These are phyloP conservation scores for Drosophila nannoptera DNA, from an alignment of 1,140 invertebrate species.

Conservation along the genomic window DNA sequence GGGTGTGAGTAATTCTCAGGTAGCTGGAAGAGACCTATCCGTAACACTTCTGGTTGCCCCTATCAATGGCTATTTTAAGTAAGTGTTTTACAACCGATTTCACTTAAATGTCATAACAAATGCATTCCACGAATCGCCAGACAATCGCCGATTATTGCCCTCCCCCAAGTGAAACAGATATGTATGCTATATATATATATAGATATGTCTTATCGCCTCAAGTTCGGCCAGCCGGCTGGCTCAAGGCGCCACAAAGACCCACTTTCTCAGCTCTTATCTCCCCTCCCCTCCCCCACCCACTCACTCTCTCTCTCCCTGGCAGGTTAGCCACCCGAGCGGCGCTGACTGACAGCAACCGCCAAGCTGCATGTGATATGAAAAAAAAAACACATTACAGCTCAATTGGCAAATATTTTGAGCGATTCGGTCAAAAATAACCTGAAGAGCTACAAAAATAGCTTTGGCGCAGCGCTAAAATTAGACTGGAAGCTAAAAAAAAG, in stretches of 20 bases:
- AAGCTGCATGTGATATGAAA: conserved; percentile 10
- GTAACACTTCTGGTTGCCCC: conserved; percentile 9
- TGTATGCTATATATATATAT: not conserved
- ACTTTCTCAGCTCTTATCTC: conserved; percentile 17
- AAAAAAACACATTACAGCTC: not conserved
- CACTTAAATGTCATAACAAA: conserved; percentile 23
- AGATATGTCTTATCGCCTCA: conserved; percentile 21
- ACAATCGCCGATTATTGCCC: conserved; percentile 6
- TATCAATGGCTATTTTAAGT: not conserved
- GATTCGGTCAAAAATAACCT: conserved; percentile 41
- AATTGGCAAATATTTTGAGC: not conserved
- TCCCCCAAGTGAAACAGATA: not conserved
- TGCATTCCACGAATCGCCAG: conserved; percentile 20
- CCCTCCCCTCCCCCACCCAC: too few relatives aligned
- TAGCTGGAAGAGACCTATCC: not conserved
- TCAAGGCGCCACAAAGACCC: conserved; percentile 27
- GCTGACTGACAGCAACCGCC: not conserved
- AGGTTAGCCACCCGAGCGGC: conserved; percentile 26
- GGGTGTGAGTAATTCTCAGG: not conserved
- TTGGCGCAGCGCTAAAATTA: conserved; percentile 49
- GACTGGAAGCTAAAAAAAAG: conserved; percentile 5
- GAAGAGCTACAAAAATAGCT: conserved; percentile 50
- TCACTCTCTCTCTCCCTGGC: not conserved
- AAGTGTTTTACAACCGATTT: conserved; percentile 13
- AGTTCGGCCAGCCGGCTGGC: conserved; percentile 17